Evolutionary conservation across 2,888 invertebrate species (phyloP).

Genomic region (Drosophila nr. perissopoda): DNA sequence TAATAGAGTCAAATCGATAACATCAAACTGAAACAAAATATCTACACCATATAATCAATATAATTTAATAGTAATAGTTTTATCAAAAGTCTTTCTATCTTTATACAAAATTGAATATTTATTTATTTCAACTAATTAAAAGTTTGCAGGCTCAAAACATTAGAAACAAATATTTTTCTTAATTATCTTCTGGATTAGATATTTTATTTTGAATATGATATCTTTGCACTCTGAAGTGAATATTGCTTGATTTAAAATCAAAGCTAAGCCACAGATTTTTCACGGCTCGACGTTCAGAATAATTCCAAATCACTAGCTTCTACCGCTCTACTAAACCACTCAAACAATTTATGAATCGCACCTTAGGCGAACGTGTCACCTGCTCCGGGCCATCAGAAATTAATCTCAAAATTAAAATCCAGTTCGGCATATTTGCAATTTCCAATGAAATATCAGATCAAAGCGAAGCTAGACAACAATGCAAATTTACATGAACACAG

Average conservation of each 20-base stretch:
- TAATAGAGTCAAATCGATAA: too few relatives aligned
- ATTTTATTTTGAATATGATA: neutral
- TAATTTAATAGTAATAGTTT: neutral
- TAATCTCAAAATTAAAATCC: slow-evolving; percentile 74
- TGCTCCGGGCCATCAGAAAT: slow-evolving; percentile 40
- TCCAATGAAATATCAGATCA: slow-evolving; percentile 60
- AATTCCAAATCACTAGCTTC: neutral
- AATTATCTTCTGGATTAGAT: neutral
- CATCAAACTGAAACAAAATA: too few relatives aligned
- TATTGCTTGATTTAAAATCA: neutral
- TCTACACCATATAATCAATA: neutral
- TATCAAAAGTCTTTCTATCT: neutral
- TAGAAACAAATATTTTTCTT: fast-evolving
- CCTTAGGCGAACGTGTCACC: slow-evolving; percentile 6
- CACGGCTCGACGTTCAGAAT: neutral
- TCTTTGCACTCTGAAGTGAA: neutral
- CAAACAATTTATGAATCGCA: slow-evolving; percentile 70
- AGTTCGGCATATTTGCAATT: slow-evolving; percentile 27
- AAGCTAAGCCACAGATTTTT: slow-evolving; percentile 1
- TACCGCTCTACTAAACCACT: slow-evolving; percentile 76
- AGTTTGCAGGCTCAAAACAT: neutral
- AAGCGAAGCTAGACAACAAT: slow-evolving; percentile 38
- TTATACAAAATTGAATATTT: neutral
- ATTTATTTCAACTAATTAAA: neutral
- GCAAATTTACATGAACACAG: slow-evolving; percentile 20